These are phyloP conservation scores for Platynereis dumerilii DNA, from an alignment of 2,888 invertebrate genomes.

Conservation along the genomic window DNA sequence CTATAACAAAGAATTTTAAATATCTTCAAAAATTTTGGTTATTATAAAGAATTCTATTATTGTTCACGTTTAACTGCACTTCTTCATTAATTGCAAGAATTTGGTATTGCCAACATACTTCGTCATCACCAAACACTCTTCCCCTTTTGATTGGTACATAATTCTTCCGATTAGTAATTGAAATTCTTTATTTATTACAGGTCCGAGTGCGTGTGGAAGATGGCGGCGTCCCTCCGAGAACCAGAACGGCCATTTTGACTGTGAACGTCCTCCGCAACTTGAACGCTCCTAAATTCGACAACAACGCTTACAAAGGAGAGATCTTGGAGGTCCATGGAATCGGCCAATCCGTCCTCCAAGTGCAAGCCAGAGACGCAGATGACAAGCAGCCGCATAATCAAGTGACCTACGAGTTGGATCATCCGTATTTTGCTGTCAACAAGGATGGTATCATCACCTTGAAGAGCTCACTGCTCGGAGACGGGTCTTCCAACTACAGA, in stretches of 20 bases:
- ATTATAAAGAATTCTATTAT: no score
- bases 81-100: no score
- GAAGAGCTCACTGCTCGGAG: constrained; percentile 35
- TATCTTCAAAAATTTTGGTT: no score
- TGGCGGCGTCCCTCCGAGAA: constrained; percentile 50
- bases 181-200: constrained; percentile 38
- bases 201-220: constrained; percentile 41
- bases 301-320: constrained; percentile 37
- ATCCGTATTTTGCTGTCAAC: constrained; percentile 47
- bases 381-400: constrained; percentile 36
- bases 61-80: no score
- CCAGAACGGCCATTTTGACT: constrained; percentile 42
- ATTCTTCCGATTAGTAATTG: not conserved
- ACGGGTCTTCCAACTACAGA: constrained; percentile 24
- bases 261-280: constrained; percentile 48
- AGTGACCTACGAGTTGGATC: constrained; percentile 32
- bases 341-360: constrained; percentile 40
- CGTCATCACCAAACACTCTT: no score
- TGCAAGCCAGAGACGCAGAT: constrained; percentile 47
- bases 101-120: no score
- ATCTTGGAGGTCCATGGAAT: constrained; percentile 48
- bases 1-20: no score
- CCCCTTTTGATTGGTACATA: no score
- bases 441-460: constrained; percentile 28
- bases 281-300: constrained; percentile 41